These are phyloP conservation scores for Istiophorus platypterus DNA, from an alignment of 2,113 vertebrate genomes.

Conservation along the genomic window DNA sequence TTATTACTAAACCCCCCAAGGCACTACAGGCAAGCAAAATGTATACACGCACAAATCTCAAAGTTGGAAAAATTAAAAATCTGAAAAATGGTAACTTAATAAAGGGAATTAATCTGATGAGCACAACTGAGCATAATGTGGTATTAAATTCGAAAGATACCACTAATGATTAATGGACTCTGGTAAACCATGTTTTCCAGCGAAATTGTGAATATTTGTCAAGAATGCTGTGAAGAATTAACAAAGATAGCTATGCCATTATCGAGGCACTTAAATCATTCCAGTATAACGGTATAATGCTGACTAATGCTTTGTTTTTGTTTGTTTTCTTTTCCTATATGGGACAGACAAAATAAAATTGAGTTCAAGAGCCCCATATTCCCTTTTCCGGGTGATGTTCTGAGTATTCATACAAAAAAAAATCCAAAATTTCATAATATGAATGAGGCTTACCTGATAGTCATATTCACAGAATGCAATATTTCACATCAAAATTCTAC, in stretches of 20 bases:
- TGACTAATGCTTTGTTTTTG: background rate
- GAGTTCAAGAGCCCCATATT: background rate
- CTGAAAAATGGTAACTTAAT: conserved; percentile 43
- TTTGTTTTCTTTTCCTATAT: background rate
- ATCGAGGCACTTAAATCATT: background rate
- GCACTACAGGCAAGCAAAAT: conserved; percentile 64
- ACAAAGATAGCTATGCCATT: background rate
- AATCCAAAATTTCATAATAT: background rate
- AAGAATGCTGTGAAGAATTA: conserved; percentile 7
- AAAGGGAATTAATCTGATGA: conserved; percentile 45
- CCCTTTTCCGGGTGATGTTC: background rate
- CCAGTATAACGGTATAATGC: background rate
- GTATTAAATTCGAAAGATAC: conserved; percentile 25
- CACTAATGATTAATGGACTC: conserved; percentile 28
- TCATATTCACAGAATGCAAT: background rate
- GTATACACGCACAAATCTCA: conserved; percentile 59
- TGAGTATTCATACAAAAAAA: too few species aligned
- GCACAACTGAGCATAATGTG: conserved; percentile 16
- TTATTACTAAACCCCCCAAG: conserved; percentile 71
- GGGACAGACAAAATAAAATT: background rate
- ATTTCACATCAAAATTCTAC: background rate
- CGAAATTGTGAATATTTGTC: conserved; percentile 18
- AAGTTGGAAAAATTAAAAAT: conserved; percentile 62
- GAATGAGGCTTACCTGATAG: background rate
- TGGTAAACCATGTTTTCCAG: background rate